A percentile compares a stretch with the other conserved stretches of the same genome.
Evolutionary conservation across 2,888 invertebrate genomes (phyloP).

Genomic region (Platycheirus albimanus): DNA sequence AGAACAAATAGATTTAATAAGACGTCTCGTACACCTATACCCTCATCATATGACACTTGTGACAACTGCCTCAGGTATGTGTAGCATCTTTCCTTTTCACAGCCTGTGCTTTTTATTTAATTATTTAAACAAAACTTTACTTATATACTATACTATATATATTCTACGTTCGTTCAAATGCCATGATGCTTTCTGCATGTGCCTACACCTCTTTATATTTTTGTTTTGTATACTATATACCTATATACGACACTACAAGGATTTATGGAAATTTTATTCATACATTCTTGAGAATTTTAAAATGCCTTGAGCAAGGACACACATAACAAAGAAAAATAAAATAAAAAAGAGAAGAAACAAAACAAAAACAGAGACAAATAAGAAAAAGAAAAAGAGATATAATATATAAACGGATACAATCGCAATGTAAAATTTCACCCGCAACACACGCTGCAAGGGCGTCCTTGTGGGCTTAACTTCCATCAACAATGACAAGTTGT

Average conservation of each 20-base stretch:
- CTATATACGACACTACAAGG: slow-evolving; percentile 32
- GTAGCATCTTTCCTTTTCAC: slow-evolving; percentile 37
- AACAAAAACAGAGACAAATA: too few relatives aligned
- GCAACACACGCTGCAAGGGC: slow-evolving; percentile 58
- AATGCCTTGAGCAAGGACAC: slow-evolving; percentile 59
- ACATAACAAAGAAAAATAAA: slow-evolving; percentile 35
- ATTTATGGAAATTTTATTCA: slow-evolving; percentile 69
- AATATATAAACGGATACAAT: slow-evolving; percentile 34
- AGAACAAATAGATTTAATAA: slow-evolving; percentile 93
- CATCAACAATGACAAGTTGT: slow-evolving; percentile 59
- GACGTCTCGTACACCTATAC: slow-evolving; percentile 91
- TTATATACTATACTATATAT: neutral
- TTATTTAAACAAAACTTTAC: slow-evolving; percentile 56
- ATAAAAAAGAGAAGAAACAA: slow-evolving; percentile 8
- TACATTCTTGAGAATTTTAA: slow-evolving; percentile 65
- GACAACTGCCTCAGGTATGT: slow-evolving; percentile 89
- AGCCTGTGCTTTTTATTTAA: slow-evolving; percentile 46
- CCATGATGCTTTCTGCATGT: slow-evolving; percentile 1
- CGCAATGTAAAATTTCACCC: slow-evolving; percentile 58
- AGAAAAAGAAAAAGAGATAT: too few relatives aligned
- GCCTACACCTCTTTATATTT: slow-evolving; percentile 18
- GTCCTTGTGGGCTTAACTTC: slow-evolving; percentile 58
- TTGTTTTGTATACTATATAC: neutral
- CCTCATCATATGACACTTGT: slow-evolving; percentile 90
- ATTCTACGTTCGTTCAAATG: slow-evolving; percentile 15